phyloP scores from a whole-genome alignment of 2,888 invertebrate species.

The Agrochola lota region DNA sequence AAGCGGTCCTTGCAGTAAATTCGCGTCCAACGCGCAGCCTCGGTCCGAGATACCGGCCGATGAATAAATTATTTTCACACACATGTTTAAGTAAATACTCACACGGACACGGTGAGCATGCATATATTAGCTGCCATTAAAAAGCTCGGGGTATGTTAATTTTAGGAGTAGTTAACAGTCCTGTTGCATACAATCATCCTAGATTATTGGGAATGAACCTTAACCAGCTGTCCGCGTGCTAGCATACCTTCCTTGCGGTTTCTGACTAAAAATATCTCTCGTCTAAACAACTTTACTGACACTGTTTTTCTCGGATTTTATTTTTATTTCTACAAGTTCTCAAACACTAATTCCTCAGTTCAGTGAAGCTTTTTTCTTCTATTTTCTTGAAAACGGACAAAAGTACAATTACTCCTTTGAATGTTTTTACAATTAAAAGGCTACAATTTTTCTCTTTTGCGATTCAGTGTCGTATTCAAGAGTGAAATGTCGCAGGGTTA shows the following conservation, averaged over 20 bases:
- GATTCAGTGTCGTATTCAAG: not conserved
- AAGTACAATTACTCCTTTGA: constrained; percentile 30
- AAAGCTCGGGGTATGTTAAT: constrained; percentile 22
- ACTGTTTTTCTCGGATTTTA: constrained; percentile 1
- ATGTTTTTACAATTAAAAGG: constrained; percentile 46
- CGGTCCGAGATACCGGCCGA: constrained; percentile 75
- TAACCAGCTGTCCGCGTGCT: not conserved
- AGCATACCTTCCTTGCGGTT: not conserved
- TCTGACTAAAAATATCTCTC: not conserved
- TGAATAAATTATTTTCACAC: constrained; percentile 82
- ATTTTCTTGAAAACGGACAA: constrained; percentile 28
- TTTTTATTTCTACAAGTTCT: constrained; percentile 37
- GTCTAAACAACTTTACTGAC: not conserved
- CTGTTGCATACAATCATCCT: not conserved
- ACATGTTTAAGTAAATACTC: constrained; percentile 55
- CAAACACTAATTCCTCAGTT: constrained; percentile 34
- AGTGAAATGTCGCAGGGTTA: not conserved
- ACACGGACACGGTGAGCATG: constrained; percentile 45
- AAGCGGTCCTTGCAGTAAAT: constrained; percentile 84
- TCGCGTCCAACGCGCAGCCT: constrained; percentile 74
- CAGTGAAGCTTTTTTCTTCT: constrained; percentile 23
- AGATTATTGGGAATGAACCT: not conserved
- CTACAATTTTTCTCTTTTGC: constrained; percentile 17
- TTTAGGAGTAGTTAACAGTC: constrained; percentile 1
- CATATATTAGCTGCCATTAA: constrained; percentile 55